phyloP scores from a whole-genome alignment of 2,888 invertebrate species.

The Pandemis cinnamomeana region DNA sequence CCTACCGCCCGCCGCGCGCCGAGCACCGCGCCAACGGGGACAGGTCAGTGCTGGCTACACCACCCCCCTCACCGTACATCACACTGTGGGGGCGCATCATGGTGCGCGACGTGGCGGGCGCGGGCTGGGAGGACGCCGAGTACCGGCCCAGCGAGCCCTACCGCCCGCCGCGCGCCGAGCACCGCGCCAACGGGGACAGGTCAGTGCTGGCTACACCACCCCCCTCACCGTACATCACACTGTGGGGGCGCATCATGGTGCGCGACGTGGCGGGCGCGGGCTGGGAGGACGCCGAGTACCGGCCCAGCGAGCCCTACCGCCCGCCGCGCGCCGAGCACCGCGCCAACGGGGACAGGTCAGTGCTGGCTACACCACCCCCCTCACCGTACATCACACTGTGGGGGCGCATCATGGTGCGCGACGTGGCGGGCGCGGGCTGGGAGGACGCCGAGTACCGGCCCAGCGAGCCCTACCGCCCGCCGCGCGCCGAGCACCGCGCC shows the following conservation, averaged over 20 bases:
- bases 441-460: conserved; percentile 54
- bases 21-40: conserved; percentile 60
- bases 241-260: conserved; percentile 90
- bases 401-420: conserved; percentile 91
- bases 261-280: conserved; percentile 79
- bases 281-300: conserved; percentile 56
- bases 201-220: conserved; percentile 38
- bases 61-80: no score
- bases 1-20: conserved; percentile 48
- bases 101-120: conserved; percentile 84
- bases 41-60: conserved; percentile 51
- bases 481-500: conserved; percentile 49
- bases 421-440: conserved; percentile 68
- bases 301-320: conserved; percentile 49
- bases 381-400: no score
- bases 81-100: conserved; percentile 88
- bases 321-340: conserved; percentile 48
- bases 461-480: conserved; percentile 50
- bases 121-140: conserved; percentile 57
- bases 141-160: conserved; percentile 50
- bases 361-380: no score
- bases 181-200: conserved; percentile 66
- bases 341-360: conserved; percentile 66
- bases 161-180: conserved; percentile 48
- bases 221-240: no score